Evolutionary conservation across 1,140 invertebrate species (phyloP).

Genomic region (Magallana angulata): DNA sequence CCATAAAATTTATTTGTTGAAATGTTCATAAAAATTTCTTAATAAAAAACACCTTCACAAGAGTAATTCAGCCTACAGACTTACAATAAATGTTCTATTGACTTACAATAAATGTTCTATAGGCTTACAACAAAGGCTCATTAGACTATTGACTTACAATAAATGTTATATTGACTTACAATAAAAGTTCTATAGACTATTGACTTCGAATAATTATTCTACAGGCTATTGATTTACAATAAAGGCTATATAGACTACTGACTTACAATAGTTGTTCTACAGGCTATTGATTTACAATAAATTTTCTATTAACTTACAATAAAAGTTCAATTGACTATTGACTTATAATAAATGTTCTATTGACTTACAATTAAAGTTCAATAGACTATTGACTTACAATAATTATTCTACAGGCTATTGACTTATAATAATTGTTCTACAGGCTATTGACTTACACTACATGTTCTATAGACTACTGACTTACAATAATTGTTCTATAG

Average conservation of each 20-base stretch:
- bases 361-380: too few relatives aligned
- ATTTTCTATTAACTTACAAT: neutral
- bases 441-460: constrained; percentile 4
- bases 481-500: constrained; percentile 79
- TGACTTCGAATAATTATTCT: too few relatives aligned
- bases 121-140: too few relatives aligned
- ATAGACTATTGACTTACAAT: constrained; percentile 3
- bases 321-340: neutral
- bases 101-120: too few relatives aligned
- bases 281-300: neutral
- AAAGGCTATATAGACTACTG: too few relatives aligned
- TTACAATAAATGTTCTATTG: constrained; percentile 12
- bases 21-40: too few relatives aligned
- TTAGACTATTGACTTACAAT: constrained; percentile 13
- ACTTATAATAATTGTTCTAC: too few relatives aligned
- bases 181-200: neutral
- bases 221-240: neutral
- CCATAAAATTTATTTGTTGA: too few relatives aligned
- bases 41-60: neutral
- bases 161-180: constrained; percentile 9
- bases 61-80: neutral
- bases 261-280: neutral
- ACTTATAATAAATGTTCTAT: too few relatives aligned
- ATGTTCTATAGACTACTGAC: neutral
- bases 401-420: neutral